Evolutionary conservation across 2,888 invertebrate genomes (phyloP).

Genomic region (Orthosia gothica): DNA sequence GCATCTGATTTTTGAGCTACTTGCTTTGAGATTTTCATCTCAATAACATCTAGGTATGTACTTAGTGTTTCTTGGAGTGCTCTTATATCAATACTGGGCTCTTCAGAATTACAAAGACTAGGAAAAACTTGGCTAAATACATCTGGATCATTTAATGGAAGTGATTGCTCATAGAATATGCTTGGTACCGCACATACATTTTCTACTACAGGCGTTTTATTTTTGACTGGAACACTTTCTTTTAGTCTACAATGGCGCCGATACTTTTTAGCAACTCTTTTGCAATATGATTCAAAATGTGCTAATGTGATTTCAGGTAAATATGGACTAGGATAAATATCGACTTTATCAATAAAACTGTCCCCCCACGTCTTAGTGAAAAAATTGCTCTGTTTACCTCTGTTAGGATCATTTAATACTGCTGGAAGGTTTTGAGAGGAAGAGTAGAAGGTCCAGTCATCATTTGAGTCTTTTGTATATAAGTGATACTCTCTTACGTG

Average conservation of each 20-base stretch:
- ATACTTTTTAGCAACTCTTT: constrained; percentile 94
- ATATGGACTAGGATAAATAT: constrained; percentile 95
- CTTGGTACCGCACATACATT: constrained; percentile 94
- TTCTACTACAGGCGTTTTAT: constrained; percentile 87
- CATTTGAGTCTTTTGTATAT: constrained; percentile 81
- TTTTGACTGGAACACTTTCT: constrained; percentile 83
- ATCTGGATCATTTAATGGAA: constrained; percentile 95
- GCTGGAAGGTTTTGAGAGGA: constrained; percentile 98
- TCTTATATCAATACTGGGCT: constrained; percentile 92
- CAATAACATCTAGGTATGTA: constrained; percentile 98
- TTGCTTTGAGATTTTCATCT: constrained; percentile 98
- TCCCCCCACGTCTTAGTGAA: constrained; percentile 99
- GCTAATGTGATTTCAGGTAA: constrained; percentile 96
- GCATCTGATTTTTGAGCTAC: constrained; percentile 98
- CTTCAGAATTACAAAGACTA: constrained; percentile 90
- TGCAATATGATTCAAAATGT: constrained; percentile 97
- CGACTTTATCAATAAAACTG: constrained; percentile 96
- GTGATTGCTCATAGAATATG: constrained; percentile 95
- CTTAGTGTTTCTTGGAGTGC: constrained; percentile 97
- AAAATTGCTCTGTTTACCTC: constrained; percentile 97
- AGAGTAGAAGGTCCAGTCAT: constrained; percentile 96
- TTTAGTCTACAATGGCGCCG: constrained; percentile 92
- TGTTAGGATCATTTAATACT: constrained; percentile 98
- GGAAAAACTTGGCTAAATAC: constrained; percentile 97
- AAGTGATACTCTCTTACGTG: constrained; percentile 94